phyloP scores from a whole-genome alignment of 2,113 vertebrate genomes.

The Phyllostomus hastatus region DNA sequence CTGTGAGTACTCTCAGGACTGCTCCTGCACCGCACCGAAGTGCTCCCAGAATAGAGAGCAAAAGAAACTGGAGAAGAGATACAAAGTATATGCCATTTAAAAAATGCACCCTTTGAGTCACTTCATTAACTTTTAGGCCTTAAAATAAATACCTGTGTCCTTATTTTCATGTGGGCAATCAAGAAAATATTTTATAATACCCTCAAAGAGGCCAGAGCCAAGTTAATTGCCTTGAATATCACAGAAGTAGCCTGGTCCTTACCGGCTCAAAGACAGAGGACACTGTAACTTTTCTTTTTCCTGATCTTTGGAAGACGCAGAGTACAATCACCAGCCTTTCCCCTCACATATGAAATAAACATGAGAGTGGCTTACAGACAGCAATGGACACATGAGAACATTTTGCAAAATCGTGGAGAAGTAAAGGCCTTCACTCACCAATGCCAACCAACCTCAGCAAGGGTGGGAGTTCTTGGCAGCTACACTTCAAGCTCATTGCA shows the following conservation, averaged over 20 bases:
- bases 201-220: background rate
- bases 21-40: background rate
- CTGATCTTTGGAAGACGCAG: slow-evolving; percentile 21
- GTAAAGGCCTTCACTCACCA: background rate
- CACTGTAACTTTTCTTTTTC: background rate
- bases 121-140: slow-evolving; percentile 47
- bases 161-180: slow-evolving; percentile 52
- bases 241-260: background rate
- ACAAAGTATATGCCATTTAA: background rate
- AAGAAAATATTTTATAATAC: slow-evolving; percentile 29
- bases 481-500: background rate
- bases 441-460: background rate
- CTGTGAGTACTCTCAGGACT: background rate
- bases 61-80: slow-evolving; percentile 29
- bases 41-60: slow-evolving; percentile 14
- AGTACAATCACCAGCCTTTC: background rate
- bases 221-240: slow-evolving; percentile 59
- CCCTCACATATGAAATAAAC: background rate
- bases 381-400: background rate
- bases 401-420: background rate
- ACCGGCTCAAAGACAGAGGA: background rate
- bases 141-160: slow-evolving; percentile 32
- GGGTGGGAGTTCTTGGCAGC: background rate
- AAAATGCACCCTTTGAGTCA: slow-evolving; percentile 18
- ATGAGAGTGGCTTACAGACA: background rate